Base-by-base conservation (phyloP, 2,888 invertebrate genomes). In the Euclidia mi region DNA sequence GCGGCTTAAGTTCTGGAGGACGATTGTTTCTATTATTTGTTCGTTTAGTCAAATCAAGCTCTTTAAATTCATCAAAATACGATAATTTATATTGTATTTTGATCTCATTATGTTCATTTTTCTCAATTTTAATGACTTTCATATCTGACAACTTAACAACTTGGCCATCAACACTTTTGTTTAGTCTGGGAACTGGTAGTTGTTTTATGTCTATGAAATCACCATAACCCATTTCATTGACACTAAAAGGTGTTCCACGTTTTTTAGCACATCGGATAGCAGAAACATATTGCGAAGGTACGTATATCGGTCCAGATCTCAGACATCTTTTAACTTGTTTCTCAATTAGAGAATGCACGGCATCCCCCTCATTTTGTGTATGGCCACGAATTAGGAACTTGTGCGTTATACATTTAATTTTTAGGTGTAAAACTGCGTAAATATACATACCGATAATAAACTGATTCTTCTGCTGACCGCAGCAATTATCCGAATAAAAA, bases 401-500 rank as follows among this genome's bases (percentile, higher is more conserved):
- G n/a, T n/a, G n/a, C n/a, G n/a, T n/a, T n/a, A n/a, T n/a, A n/a
- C n/a, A n/a, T n/a, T n/a, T n/a, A n/a, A 41, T 41, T 25, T 41
- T 18, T 15, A 55, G n/a, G 18, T 48, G 9, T 32, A 18, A 9
- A 28, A 52, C 43, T 35, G 48, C 48, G 35, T 48, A 53, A 2
- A 49, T 17, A 37, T 55, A 60, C 32, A 50, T 18, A 9, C 14
- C 31, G 6, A 60, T 34, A 1, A 55, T 49, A 28, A 46, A 55
- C n/a, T n/a, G n/a, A n/a, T 32, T 59, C 17, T 59, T 59, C 32
- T 59, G 53, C 32, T 59, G 53, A 3, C 49, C 55, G 37, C 50
- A 46, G 43, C 57, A 57, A 25, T 57, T 52, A 11, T 56, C 56
- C 3, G 49, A 44, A 25, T 55, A 48, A 12, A 55, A 55, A 44